Base-by-base conservation (phyloP, 1,140 invertebrate species). In the Lordiphosa mommai region DNA sequence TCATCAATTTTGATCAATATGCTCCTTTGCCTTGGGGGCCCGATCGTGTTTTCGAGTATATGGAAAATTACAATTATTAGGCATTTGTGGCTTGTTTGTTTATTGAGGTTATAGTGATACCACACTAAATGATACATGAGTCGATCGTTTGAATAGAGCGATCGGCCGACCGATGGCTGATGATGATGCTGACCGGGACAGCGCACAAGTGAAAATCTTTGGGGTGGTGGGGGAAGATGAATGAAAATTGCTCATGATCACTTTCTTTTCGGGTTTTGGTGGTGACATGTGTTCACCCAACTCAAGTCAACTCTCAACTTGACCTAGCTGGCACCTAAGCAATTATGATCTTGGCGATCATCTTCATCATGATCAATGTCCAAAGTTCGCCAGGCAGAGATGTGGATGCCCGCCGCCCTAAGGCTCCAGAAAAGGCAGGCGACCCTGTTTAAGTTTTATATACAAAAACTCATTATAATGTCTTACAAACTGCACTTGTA, bases 401-500 rank as follows among this genome's bases (percentile, higher is more conserved):
- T 47, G 10, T 3, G 27, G 9, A 37, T 34, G 37, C 10, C 2
- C 7, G 10, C 47, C 74, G 80, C 74, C 80, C 82, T 74, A 64
- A 69, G 80, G 72, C 73, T 57, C 43, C 43, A 32, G 33, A 34
- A 10, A 14, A 27, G 34, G 23, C 34, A 29, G 40, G 55, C 74
- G 73, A 80, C 76, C 82, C 71, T 86, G 82, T 86, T 86, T 86
- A 80, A 86, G 68, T 69, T 66, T 86, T 86, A 86, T 86, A 23
- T 23, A 23, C 20, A 86, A 86, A 86, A 86, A 86, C 82, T 86
- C 82, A 86, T 86, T 86, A 86, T 86, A 86, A 76, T 86, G 82
- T 86, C 74, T 86, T 86, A 76, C 80, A 77, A 73, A 79, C 71
- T 85, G 72, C 79, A 84, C 79, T 84, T 85, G 72, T 85, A 85